phyloP scores from a whole-genome alignment of 2,888 invertebrate species.

The Cheilosia scutellata region DNA sequence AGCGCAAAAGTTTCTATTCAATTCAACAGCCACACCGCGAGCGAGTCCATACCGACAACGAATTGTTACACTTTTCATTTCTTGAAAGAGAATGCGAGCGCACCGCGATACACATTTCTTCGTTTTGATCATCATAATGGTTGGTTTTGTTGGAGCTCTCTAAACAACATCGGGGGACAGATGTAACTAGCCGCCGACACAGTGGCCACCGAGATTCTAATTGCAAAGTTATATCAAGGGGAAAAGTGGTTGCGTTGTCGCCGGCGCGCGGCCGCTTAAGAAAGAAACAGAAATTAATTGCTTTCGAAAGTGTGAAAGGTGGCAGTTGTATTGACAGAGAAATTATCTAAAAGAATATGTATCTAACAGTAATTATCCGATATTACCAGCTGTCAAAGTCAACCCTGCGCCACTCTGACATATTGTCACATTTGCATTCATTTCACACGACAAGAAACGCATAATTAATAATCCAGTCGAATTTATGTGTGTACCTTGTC shows the following conservation, averaged over 20 bases:
- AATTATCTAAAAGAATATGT: conserved; percentile 2
- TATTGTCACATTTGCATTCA: conserved; percentile 19
- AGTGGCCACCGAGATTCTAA: conserved; percentile 37
- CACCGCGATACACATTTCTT: conserved; percentile 15
- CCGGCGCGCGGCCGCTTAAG: neutral
- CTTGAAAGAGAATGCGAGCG: conserved; percentile 63
- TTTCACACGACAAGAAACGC: neutral
- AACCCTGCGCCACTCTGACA: neutral
- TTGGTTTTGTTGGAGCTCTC: conserved; percentile 33
- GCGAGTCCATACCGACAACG: conserved; percentile 8
- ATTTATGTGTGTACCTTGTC: neutral
- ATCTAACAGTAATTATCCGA: conserved; percentile 16
- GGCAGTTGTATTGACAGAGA: conserved; percentile 21
- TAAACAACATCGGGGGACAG: conserved; percentile 36
- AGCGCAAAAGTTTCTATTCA: conserved; percentile 53
- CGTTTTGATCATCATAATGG: conserved; percentile 45
- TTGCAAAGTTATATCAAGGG: conserved; percentile 33
- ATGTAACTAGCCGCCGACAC: conserved; percentile 31
- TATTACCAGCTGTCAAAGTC: no score
- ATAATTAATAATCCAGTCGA: conserved; percentile 14
- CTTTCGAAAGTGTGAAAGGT: conserved; percentile 73
- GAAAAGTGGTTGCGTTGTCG: conserved; percentile 37
- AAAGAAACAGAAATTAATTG: conserved; percentile 48
- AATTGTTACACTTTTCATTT: conserved; percentile 64
- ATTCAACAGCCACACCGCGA: neutral